Evolutionary conservation across 2,113 vertebrate species (phyloP), one percentile per base, ranked within the genome.

Genomic region (Dasyornis broadbenti): DNA sequence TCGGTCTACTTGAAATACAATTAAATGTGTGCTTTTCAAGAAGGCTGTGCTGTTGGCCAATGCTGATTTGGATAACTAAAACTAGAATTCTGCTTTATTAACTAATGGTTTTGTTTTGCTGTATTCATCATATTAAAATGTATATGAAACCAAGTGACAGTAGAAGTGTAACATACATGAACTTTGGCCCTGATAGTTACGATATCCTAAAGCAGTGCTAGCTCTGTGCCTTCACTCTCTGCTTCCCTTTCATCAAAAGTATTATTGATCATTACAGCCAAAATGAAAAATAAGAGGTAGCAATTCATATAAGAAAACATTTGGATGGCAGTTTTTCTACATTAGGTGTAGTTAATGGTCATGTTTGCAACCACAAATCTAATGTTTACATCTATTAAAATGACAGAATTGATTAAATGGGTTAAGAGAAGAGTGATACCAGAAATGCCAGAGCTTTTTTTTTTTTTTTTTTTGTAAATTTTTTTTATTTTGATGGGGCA

Each of bases 291-390:
- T 82, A 80, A 82, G 65, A 90, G 28, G 44, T 63, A 93, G 56
- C 64, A 94, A 77, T 96, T 97, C 50, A 90, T 40, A 59, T 52
- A 84, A 82, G 80, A 94, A 94, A 78, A 84, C 60, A 81, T 95
- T 95, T 91, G 37, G 42, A 82, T 94, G 77, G 85, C 91, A 96
- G 87, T 69, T 86, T n/a, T 84, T 97, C 68, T 94, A 75, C 77
- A 82, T 92, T 92, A 94, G 68, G 82, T 95, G 79, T 95, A 91
- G 70, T 82, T 97, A 97, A 97, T 88, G 75, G 63, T 66, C 53
- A 90, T 95, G 79, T 97, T 97, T 96, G 65, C 82, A 94, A 78
- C 68, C 66, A 71, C 53, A 90, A 89, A 95, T 80, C n/a, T 89
- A 91, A 77, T 97, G 88, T 91, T 96, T 96, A 59, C 70, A 91